A percentile compares a stretch with the other conserved stretches of the same genome.
Evolutionary conservation across 1,140 invertebrate genomes (phyloP).

Genomic region (Platyura marginata): DNA sequence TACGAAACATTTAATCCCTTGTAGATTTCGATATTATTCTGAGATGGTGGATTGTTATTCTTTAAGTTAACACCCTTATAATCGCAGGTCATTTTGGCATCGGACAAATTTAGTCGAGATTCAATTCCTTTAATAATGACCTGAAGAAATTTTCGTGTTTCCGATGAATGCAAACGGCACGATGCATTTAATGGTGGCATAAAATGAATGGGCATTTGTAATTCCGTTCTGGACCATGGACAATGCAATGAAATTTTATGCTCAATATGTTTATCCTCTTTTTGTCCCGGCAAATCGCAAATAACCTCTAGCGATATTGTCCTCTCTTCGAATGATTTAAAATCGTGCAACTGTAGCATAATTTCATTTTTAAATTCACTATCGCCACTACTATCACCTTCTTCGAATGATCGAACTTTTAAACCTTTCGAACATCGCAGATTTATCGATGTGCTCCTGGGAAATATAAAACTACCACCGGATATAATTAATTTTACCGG

Average conservation of each 20-base stretch:
- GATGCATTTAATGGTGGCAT: conserved; percentile 58
- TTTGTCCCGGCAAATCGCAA: conserved; percentile 54
- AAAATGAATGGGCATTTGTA: conserved; percentile 54
- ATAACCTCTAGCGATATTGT: conserved; percentile 42
- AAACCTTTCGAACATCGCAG: conserved; percentile 36
- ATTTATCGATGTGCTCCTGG: conserved; percentile 29
- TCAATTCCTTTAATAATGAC: conserved; percentile 52
- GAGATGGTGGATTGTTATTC: conserved; percentile 38
- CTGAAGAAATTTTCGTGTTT: conserved; percentile 62
- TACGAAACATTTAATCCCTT: conserved; percentile 47
- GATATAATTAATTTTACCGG: conserved; percentile 43
- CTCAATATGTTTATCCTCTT: conserved; percentile 20
- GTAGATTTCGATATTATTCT: conserved; percentile 12
- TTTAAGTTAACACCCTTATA: conserved; percentile 34
- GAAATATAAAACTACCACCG: conserved; percentile 42
- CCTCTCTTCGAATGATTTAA: conserved; percentile 47
- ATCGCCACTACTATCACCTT: neutral
- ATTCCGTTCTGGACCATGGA: conserved; percentile 51
- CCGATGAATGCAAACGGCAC: conserved; percentile 65
- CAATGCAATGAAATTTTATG: conserved; percentile 39
- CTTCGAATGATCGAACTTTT: conserved; percentile 19
- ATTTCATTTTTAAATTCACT: conserved; percentile 26
- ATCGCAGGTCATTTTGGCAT: conserved; percentile 35
- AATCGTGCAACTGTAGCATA: conserved; percentile 39
- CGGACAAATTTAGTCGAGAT: conserved; percentile 34